phyloP scores from a whole-genome alignment of 1,140 invertebrate genomes.

The Ceratosolen solmsi region DNA sequence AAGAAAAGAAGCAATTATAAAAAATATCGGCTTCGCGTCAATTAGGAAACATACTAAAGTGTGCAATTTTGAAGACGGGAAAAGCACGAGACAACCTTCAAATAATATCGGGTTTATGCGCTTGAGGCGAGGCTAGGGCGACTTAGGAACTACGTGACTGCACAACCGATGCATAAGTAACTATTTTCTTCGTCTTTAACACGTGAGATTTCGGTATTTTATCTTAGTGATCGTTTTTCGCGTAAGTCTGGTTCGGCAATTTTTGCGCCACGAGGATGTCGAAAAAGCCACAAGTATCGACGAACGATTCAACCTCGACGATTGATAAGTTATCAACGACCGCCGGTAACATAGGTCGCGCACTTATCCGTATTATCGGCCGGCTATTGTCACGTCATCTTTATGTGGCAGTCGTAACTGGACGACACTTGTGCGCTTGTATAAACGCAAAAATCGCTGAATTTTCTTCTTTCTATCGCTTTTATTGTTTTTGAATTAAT shows the following conservation, averaged over 20 bases:
- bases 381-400: slow-evolving; percentile 53
- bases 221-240: slow-evolving; percentile 33
- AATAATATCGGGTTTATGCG: slow-evolving; percentile 42
- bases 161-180: slow-evolving; percentile 74
- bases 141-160: slow-evolving; percentile 74
- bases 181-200: slow-evolving; percentile 64
- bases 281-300: not conserved
- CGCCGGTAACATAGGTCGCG: slow-evolving; percentile 38
- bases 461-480: slow-evolving; percentile 47
- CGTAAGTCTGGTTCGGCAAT: slow-evolving; percentile 26
- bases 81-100: slow-evolving; percentile 10
- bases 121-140: slow-evolving; percentile 71
- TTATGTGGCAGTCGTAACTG: slow-evolving; percentile 3
- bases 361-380: not conserved
- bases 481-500: slow-evolving; percentile 18
- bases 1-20: no score
- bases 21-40: not conserved
- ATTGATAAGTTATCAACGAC: slow-evolving; percentile 51
- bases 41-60: not conserved
- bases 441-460: slow-evolving; percentile 50
- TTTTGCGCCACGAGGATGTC: slow-evolving; percentile 20
- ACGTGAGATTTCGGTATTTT: slow-evolving; percentile 56
- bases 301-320: not conserved
- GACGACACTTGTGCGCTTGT: not conserved
- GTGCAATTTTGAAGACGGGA: slow-evolving; percentile 22